These are phyloP conservation scores for Podarcis muralis DNA, from an alignment of 2,113 vertebrate species.

Conservation along the genomic window DNA sequence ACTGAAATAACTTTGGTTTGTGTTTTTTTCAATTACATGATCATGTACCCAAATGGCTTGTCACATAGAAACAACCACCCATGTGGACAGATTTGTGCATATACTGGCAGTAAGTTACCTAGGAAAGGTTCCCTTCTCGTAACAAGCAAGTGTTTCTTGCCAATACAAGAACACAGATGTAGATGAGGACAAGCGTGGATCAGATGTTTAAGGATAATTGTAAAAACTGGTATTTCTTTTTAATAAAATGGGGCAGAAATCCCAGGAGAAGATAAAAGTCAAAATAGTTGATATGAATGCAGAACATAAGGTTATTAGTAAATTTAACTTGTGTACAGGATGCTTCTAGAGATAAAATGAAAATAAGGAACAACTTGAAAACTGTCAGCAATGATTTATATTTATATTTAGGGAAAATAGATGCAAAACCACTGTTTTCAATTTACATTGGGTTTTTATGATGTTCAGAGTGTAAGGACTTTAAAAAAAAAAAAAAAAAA, in stretches of 20 bases:
- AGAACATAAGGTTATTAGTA: not conserved
- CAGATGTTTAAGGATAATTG: not conserved
- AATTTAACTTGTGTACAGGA: not conserved
- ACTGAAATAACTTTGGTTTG: not conserved
- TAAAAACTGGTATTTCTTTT: not conserved
- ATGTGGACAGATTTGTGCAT: no score
- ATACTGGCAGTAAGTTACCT: no score
- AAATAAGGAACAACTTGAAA: slow-evolving; percentile 47
- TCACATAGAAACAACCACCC: no score
- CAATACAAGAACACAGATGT: no score
- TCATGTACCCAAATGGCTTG: no score
- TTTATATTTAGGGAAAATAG: slow-evolving; percentile 26
- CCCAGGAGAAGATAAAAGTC: slow-evolving; percentile 4
- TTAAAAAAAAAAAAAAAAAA: slow-evolving; percentile 59
- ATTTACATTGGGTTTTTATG: not conserved
- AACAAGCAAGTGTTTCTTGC: no score
- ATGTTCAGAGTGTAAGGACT: slow-evolving; percentile 31
- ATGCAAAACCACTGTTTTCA: not conserved
- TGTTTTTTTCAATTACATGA: no score
- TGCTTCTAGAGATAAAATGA: slow-evolving; percentile 30
- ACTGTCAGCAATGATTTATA: slow-evolving; percentile 42
- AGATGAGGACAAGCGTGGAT: no score
- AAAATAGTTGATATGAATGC: not conserved
- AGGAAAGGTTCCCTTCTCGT: no score
- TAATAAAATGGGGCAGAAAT: not conserved